Evolutionary conservation across 1,140 invertebrate genomes (phyloP).

Genomic region (Drosophila subobscura): DNA sequence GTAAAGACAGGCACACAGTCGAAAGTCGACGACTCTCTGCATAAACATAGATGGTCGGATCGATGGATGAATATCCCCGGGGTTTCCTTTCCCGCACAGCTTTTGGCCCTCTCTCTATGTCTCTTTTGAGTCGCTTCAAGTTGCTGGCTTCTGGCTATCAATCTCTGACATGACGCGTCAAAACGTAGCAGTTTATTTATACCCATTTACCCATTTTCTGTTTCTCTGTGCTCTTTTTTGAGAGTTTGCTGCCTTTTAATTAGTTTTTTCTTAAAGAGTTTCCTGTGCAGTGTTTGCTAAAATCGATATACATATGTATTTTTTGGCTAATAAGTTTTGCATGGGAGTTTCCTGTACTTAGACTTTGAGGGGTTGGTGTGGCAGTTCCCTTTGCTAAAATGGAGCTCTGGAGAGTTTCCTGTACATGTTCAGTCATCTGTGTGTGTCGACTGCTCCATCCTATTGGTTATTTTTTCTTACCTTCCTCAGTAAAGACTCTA

Average conservation of each 20-base stretch:
- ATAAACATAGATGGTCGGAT: constrained; percentile 18
- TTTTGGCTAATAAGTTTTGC: not conserved
- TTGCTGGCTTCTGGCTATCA: constrained; percentile 49
- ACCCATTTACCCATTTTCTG: not conserved
- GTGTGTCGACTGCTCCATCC: not conserved
- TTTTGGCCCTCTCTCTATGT: constrained; percentile 5
- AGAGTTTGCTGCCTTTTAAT: no score
- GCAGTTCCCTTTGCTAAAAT: no score
- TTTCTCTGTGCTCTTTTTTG: constrained; percentile 2
- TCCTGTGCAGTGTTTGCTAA: not conserved
- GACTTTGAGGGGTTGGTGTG: no score
- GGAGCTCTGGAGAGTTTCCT: no score
- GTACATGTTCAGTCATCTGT: constrained; percentile 14
- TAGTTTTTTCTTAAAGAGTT: constrained; percentile 22
- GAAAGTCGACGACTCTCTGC: not conserved
- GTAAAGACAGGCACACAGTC: constrained; percentile 24
- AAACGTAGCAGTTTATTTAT: constrained; percentile 32
- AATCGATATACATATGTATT: not conserved
- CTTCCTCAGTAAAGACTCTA: not conserved
- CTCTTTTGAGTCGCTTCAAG: constrained; percentile 7
- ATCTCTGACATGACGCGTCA: constrained; percentile 62
- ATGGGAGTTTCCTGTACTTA: constrained; percentile 13
- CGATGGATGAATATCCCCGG: not conserved
- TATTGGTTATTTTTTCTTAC: not conserved
- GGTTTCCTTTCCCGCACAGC: constrained; percentile 68